Evolutionary conservation across 2,888 invertebrate species (phyloP).

Genomic region (Gortyna flavago): DNA sequence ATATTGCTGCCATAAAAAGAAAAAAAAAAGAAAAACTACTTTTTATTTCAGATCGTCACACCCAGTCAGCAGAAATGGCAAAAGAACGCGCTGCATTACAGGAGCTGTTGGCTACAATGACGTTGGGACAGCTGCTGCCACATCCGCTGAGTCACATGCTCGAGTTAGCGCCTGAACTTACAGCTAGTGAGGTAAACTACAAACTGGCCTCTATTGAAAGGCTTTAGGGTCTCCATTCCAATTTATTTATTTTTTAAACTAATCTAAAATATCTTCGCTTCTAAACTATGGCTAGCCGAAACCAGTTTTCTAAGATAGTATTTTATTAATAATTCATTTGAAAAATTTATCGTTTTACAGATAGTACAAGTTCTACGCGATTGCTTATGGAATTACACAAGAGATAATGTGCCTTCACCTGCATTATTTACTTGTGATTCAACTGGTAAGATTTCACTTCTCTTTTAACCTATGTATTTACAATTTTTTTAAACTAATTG

Average conservation of each 20-base stretch:
- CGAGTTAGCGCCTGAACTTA: slow-evolving; percentile 93
- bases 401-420: slow-evolving; percentile 96
- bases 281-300: background rate
- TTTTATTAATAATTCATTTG: background rate
- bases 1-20: background rate
- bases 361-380: slow-evolving; percentile 95
- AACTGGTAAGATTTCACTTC: slow-evolving; percentile 81
- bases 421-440: slow-evolving; percentile 93
- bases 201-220: background rate
- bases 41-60: slow-evolving; percentile 75
- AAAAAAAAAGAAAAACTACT: background rate
- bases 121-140: slow-evolving; percentile 95
- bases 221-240: background rate
- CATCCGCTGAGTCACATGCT: slow-evolving; percentile 94
- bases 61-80: slow-evolving; percentile 78
- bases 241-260: background rate
- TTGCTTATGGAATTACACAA: slow-evolving; percentile 97
- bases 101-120: slow-evolving; percentile 94
- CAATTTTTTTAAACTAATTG: background rate
- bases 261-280: background rate
- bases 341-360: slow-evolving; percentile 79
- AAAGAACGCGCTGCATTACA: slow-evolving; percentile 84
- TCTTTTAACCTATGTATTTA: background rate
- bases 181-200: slow-evolving; percentile 91
- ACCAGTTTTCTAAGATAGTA: background rate